Percentiles rank a stretch among this genome's conserved stretches.
These are phyloP conservation scores for Lasioglossum calceatum DNA, from an alignment of 2,888 invertebrate species.

Conservation along the genomic window DNA sequence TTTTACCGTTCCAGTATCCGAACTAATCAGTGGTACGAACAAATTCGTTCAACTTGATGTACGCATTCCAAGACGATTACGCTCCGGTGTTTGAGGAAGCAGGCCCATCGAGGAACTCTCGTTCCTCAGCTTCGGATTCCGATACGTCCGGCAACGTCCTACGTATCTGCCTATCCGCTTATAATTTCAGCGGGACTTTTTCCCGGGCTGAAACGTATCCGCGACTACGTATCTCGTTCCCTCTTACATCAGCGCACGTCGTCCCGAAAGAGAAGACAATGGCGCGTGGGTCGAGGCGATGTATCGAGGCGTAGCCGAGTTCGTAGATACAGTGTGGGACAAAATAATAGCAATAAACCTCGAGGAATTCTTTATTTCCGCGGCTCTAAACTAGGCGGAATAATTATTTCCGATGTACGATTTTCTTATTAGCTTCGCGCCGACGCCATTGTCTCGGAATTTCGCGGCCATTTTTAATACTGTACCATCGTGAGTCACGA, in stretches of 20 bases:
- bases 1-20: not conserved
- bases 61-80: constrained; percentile 36
- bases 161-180: constrained; percentile 71
- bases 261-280: constrained; percentile 80
- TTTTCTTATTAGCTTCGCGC: not conserved
- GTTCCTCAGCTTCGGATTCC: constrained; percentile 41
- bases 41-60: not conserved
- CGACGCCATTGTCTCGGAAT: not conserved
- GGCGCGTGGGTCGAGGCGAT: constrained; percentile 82
- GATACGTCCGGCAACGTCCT: constrained; percentile 61
- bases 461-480: not conserved
- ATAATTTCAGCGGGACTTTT: constrained; percentile 64
- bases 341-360: constrained; percentile 7
- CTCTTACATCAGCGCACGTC: constrained; percentile 68
- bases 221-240: constrained; percentile 61
- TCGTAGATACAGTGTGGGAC: constrained; percentile 62
- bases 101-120: not conserved
- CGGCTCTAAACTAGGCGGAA: not conserved
- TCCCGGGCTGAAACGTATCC: constrained; percentile 68
- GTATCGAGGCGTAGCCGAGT: constrained; percentile 77
- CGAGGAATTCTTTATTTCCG: constrained; percentile 15
- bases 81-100: not conserved
- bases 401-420: not conserved
- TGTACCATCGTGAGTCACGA: not conserved
- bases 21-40: not conserved